A percentile compares a stretch with the other conserved stretches of the same genome.
Conservation (phyloP, 23 tunicate genomes). For the Phallusia fumigata region DNA sequence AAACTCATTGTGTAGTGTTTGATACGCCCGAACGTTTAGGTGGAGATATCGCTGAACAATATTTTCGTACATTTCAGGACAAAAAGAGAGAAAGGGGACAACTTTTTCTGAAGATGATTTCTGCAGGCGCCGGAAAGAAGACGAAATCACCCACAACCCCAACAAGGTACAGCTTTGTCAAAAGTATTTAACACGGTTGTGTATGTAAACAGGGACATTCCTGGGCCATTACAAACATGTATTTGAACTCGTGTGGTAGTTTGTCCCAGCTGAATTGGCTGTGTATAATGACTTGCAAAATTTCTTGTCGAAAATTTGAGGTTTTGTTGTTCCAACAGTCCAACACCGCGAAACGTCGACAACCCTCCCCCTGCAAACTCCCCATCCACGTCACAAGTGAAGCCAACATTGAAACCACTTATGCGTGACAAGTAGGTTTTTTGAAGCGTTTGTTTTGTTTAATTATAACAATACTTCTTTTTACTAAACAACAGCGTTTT, state of each 20-base stretch:
- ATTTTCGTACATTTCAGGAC: not conserved
- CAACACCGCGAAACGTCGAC: not conserved
- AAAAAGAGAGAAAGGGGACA: constrained; percentile 10
- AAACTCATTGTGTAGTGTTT: not conserved
- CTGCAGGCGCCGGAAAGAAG: constrained; percentile 8
- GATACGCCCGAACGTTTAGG: no score
- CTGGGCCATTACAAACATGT: no score
- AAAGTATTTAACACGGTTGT: no score
- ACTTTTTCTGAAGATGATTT: constrained; percentile 21
- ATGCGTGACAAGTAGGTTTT: constrained; percentile 4
- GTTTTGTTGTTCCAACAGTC: not conserved
- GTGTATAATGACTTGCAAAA: not conserved
- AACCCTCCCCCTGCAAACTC: not conserved
- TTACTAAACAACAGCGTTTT: no score
- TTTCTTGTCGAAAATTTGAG: not conserved
- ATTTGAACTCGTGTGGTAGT: not conserved
- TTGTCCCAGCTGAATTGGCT: not conserved
- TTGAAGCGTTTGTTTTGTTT: no score
- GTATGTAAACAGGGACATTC: no score
- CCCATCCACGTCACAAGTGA: not conserved
- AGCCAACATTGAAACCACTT: not conserved
- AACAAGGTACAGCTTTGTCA: not conserved
- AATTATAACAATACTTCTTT: no score
- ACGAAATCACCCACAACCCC: constrained; percentile 5
- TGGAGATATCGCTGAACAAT: not conserved